A percentile compares a stretch with the other conserved stretches of the same genome.
Evolutionary conservation across 1,140 invertebrate species (phyloP).

Genomic region (Eumeta japonica): DNA sequence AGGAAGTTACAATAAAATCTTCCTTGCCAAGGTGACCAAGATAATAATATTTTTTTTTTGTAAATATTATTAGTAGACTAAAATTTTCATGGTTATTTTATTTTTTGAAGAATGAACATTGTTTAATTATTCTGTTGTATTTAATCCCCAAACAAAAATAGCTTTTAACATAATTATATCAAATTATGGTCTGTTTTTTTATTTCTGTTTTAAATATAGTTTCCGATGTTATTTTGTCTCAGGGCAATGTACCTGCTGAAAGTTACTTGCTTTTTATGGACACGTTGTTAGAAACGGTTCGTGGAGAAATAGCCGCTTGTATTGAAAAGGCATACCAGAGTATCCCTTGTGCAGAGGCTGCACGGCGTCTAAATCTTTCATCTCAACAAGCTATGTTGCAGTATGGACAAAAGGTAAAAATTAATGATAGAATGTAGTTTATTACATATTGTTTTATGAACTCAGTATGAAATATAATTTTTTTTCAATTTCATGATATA

Average conservation of each 20-base stretch:
- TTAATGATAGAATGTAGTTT: conserved; percentile 1
- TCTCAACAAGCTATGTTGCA: conserved; percentile 73
- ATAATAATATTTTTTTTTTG: conserved; percentile 6
- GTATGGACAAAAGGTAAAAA: conserved; percentile 73
- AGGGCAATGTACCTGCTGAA: conserved; percentile 94
- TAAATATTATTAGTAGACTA: background rate
- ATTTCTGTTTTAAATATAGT: too few species aligned
- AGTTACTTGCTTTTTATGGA: conserved; percentile 98
- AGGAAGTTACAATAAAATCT: conserved; percentile 95
- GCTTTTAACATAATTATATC: too few species aligned
- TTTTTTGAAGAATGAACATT: too few species aligned
- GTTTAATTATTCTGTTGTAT: too few species aligned
- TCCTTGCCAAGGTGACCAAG: conserved; percentile 58
- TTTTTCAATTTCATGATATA: too few species aligned
- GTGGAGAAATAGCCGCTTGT: conserved; percentile 94
- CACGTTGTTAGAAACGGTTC: conserved; percentile 90
- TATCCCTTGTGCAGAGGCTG: conserved; percentile 84
- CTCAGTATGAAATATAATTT: conserved; percentile 1
- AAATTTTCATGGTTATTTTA: too few species aligned
- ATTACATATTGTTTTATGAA: conserved; percentile 3
- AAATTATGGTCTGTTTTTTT: too few species aligned
- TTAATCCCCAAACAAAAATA: too few species aligned
- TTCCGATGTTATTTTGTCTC: conserved; percentile 60
- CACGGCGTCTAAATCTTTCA: conserved; percentile 84
- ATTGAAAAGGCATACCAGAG: conserved; percentile 95